These are phyloP conservation scores for Lacerta agilis DNA, from an alignment of 2,797 vertebrate genomes.

Conservation along the genomic window DNA sequence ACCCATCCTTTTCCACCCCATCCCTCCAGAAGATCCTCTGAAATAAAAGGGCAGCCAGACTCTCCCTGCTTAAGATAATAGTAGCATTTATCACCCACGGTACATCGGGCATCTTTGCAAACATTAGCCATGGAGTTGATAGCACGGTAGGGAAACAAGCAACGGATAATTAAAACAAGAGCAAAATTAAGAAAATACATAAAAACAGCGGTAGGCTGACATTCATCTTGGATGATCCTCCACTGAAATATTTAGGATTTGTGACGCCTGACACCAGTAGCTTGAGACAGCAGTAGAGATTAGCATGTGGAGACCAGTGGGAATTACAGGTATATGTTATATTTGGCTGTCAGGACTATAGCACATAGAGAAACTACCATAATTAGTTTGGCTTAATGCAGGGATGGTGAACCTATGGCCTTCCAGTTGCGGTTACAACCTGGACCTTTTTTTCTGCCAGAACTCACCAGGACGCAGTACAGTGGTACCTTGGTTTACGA, in stretches of 20 bases:
- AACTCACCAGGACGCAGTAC: too few relatives aligned
- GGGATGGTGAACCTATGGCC: too few relatives aligned
- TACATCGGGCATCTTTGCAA: conserved; percentile 42
- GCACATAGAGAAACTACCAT: background rate
- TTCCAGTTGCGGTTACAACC: too few relatives aligned
- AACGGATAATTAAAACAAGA: conserved; percentile 42
- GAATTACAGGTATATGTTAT: background rate
- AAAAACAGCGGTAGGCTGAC: background rate
- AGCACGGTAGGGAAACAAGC: conserved; percentile 20
- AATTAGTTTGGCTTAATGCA: too few relatives aligned
- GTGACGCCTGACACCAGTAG: background rate
- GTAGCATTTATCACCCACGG: conserved; percentile 34
- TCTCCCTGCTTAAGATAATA: background rate
- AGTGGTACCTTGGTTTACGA: too few relatives aligned
- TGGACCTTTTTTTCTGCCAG: too few relatives aligned
- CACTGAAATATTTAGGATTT: background rate
- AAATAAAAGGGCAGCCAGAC: conserved; percentile 12
- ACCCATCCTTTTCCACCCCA: background rate
- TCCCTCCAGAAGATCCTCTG: conserved; percentile 17
- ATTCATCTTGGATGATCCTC: background rate
- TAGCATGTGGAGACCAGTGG: background rate
- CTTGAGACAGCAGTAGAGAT: background rate
- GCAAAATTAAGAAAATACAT: conserved; percentile 23
- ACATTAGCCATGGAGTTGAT: conserved; percentile 22
- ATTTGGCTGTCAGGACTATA: background rate